Evolutionary conservation across 1,140 invertebrate species (phyloP).

Genomic region (Papilio machaon): DNA sequence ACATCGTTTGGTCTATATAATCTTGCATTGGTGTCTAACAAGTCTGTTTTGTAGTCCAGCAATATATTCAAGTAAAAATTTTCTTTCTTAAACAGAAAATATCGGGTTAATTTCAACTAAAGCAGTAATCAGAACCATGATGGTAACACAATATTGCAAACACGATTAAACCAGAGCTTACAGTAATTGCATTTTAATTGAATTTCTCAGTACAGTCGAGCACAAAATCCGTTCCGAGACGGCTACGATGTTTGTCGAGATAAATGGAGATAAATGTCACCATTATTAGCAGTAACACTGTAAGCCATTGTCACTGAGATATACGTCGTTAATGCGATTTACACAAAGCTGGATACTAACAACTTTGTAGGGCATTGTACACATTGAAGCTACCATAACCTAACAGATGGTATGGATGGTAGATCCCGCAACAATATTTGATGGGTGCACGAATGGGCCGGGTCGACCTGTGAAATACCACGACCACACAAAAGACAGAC

Average conservation of each 20-base stretch:
- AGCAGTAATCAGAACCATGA: neutral
- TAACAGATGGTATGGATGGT: too few species aligned
- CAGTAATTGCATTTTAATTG: slow-evolving; percentile 18
- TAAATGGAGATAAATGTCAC: slow-evolving; percentile 13
- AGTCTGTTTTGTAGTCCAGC: neutral
- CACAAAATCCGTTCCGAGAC: neutral
- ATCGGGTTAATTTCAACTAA: neutral
- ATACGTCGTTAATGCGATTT: neutral
- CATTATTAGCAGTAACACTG: slow-evolving; percentile 15
- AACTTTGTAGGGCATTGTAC: neutral
- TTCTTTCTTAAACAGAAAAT: too few species aligned
- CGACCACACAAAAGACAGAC: too few species aligned
- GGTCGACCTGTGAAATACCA: too few species aligned
- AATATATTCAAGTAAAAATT: neutral
- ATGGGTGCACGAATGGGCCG: too few species aligned
- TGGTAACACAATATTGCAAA: neutral
- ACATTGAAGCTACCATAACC: neutral
- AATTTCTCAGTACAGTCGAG: slow-evolving; percentile 8
- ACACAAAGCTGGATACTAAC: neutral
- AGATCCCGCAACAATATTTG: too few species aligned
- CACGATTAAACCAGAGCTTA: neutral
- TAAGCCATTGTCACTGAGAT: slow-evolving; percentile 10
- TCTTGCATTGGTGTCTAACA: neutral
- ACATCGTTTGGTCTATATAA: too few species aligned
- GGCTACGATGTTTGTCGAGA: neutral